These are phyloP conservation scores for Hormiphora californensis DNA, from an alignment of 37 sponge, comb jelly and placozoan genomes.

Conservation along the genomic window DNA sequence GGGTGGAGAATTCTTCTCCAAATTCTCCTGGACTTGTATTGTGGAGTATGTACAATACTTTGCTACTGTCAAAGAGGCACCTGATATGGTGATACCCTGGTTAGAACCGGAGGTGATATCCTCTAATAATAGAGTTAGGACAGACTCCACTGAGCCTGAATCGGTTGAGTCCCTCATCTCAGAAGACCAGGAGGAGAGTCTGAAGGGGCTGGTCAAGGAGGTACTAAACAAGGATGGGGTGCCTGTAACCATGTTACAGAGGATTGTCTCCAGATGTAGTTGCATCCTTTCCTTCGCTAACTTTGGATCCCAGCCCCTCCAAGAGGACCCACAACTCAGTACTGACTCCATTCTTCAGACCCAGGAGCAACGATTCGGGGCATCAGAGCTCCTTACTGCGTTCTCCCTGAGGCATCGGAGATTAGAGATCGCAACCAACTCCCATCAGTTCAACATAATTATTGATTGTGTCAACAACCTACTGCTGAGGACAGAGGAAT, in stretches of 20 bases:
- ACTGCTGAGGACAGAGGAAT: constrained; percentile 27
- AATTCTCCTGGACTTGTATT: constrained; percentile 53
- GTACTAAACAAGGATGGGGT: neutral
- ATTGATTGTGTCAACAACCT: constrained; percentile 51
- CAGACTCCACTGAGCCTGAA: neutral
- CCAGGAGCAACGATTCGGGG: neutral
- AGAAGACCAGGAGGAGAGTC: constrained; percentile 39
- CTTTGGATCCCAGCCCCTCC: constrained; percentile 10
- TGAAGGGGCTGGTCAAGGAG: constrained; percentile 45
- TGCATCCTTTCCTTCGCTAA: constrained; percentile 20
- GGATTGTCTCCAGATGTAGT: constrained; percentile 32
- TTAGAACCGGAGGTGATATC: neutral
- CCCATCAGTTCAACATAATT: constrained; percentile 46
- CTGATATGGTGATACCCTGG: constrained; percentile 19
- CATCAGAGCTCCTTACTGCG: constrained; percentile 24
- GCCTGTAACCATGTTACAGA: constrained; percentile 22
- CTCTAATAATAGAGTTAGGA: neutral
- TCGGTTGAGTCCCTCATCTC: neutral
- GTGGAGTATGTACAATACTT: constrained; percentile 52
- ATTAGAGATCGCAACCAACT: constrained; percentile 46
- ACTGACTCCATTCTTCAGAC: constrained; percentile 23
- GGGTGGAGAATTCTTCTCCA: constrained; percentile 54
- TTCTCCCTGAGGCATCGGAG: constrained; percentile 26
- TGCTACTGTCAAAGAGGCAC: constrained; percentile 48
- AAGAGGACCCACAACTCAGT: neutral